phyloP scores from a whole-genome alignment of 2,888 invertebrate genomes.

The Chaitophorus viminalis region DNA sequence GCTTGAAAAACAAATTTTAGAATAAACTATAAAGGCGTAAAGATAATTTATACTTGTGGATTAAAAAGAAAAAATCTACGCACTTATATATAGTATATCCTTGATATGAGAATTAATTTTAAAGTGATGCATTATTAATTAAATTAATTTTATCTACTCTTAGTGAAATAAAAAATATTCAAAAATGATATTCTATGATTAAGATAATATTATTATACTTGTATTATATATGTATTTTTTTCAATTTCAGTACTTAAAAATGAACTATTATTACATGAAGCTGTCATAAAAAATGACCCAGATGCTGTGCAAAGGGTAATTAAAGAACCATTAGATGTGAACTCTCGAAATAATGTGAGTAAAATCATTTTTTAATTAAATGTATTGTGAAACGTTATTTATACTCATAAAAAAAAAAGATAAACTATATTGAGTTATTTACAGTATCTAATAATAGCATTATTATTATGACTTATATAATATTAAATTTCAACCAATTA shows the following conservation, averaged over 20 bases:
- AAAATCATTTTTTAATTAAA: not conserved
- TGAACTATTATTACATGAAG: slow-evolving; percentile 77
- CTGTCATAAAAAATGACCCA: slow-evolving; percentile 79
- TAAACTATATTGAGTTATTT: not conserved
- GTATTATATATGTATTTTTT: slow-evolving; percentile 4
- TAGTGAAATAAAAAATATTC: not conserved
- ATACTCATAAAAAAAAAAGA: not conserved
- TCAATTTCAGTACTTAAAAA: slow-evolving; percentile 71
- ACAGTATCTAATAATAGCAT: too few relatives aligned
- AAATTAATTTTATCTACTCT: not conserved
- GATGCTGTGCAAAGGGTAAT: slow-evolving; percentile 75
- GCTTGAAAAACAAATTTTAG: too few relatives aligned
- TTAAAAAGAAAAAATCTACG: too few relatives aligned
- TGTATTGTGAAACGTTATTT: not conserved
- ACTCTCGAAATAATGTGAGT: slow-evolving; percentile 79
- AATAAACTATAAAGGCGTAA: too few relatives aligned
- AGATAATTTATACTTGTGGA: too few relatives aligned
- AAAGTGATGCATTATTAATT: not conserved
- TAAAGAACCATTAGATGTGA: slow-evolving; percentile 75
- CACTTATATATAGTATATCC: not conserved
- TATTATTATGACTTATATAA: too few relatives aligned
- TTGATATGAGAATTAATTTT: not conserved
- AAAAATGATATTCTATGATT: not conserved
- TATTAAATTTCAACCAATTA: too few relatives aligned
- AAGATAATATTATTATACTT: not conserved